Percentiles rank a stretch among this genome's conserved stretches.
Evolutionary conservation across 1,140 invertebrate genomes (phyloP).

Genomic region (Drosophila persimilis): DNA sequence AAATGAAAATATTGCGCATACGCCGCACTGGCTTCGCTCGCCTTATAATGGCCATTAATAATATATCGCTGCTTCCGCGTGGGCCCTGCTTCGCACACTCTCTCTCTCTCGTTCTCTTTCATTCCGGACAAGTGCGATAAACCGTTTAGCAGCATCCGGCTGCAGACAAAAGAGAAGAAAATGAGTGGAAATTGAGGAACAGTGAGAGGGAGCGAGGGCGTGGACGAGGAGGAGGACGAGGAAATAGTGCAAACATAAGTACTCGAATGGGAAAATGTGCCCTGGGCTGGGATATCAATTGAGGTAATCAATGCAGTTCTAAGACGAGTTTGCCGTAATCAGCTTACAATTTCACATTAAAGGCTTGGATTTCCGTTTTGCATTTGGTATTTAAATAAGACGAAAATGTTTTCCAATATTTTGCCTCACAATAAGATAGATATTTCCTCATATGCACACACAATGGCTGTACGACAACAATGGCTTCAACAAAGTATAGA

Average conservation of each 20-base stretch:
- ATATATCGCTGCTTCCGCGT: slow-evolving; percentile 63
- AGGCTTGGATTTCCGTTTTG: slow-evolving; percentile 15
- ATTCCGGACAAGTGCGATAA: slow-evolving; percentile 67
- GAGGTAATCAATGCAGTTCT: slow-evolving; percentile 50
- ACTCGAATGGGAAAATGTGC: background rate
- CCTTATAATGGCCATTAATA: slow-evolving; percentile 66
- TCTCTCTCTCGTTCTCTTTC: background rate
- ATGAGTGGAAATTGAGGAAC: slow-evolving; percentile 5
- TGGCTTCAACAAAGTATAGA: slow-evolving; percentile 30
- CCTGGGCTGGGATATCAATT: slow-evolving; percentile 30
- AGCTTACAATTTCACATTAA: slow-evolving; percentile 12
- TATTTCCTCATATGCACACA: slow-evolving; percentile 2
- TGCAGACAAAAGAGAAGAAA: slow-evolving; percentile 13
- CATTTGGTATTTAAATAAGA: slow-evolving; percentile 21
- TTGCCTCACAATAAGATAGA: slow-evolving; percentile 39
- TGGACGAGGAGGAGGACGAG: background rate
- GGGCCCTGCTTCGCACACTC: slow-evolving; percentile 13
- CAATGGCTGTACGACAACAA: slow-evolving; percentile 14
- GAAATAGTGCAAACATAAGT: slow-evolving; percentile 8
- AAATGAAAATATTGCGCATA: slow-evolving; percentile 68
- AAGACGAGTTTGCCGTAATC: slow-evolving; percentile 30
- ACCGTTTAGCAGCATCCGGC: slow-evolving; percentile 73
- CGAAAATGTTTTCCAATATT: slow-evolving; percentile 53
- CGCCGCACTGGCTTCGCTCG: slow-evolving; percentile 57
- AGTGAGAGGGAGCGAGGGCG: background rate